Percentiles rank a stretch among this genome's conserved stretches.
These are phyloP conservation scores for Dicranocentrus wangi DNA, from an alignment of 2,888 invertebrate species.

Conservation along the genomic window DNA sequence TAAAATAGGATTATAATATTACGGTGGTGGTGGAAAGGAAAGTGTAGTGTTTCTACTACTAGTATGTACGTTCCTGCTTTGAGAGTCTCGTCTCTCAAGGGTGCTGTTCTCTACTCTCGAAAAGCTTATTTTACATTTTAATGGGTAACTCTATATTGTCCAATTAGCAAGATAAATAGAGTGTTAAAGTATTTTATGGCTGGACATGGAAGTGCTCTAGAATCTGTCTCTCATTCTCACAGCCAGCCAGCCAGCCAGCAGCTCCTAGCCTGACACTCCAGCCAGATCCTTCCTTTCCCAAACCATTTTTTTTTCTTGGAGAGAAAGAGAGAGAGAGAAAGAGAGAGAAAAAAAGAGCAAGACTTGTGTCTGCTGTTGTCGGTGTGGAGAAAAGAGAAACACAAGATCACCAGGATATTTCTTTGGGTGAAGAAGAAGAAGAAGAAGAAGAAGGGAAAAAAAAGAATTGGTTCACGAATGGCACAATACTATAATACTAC, in stretches of 20 bases:
- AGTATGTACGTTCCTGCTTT: no score
- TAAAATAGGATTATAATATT: constrained; percentile 58
- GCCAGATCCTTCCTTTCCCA: constrained; percentile 14
- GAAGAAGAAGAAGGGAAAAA: no score
- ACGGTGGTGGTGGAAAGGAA: constrained; percentile 11
- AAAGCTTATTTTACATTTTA: constrained; percentile 71
- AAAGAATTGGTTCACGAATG: no score
- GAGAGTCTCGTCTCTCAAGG: constrained; percentile 60
- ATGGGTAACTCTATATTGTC: constrained; percentile 72
- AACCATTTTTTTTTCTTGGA: not conserved
- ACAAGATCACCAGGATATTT: no score
- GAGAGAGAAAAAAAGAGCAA: no score
- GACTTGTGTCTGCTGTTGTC: no score
- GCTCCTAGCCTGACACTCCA: constrained; percentile 46
- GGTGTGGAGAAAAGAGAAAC: no score
- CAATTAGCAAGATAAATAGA: constrained; percentile 72
- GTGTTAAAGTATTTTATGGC: constrained; percentile 72
- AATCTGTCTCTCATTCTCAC: constrained; percentile 60
- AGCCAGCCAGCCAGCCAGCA: no score
- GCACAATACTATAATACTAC: no score
- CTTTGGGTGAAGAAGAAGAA: no score
- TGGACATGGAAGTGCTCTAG: constrained; percentile 65
- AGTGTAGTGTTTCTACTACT: no score
- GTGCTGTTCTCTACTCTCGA: constrained; percentile 65
- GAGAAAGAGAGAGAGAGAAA: not conserved